Evolutionary conservation across 2,113 vertebrate species (phyloP), one percentile per base, ranked within the genome.

Genomic region (Heterochromis multidens): DNA sequence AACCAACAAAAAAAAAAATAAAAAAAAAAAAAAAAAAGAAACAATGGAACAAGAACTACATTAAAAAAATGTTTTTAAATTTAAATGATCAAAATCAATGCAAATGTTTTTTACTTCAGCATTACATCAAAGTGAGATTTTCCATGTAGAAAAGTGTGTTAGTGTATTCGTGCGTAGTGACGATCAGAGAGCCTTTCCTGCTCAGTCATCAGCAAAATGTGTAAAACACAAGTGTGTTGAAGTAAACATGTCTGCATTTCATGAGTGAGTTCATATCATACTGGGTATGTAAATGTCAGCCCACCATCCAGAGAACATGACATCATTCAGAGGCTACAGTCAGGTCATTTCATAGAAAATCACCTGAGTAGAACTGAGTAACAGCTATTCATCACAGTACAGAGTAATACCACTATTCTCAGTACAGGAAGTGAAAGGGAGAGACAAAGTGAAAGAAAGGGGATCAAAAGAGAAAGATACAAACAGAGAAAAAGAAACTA

Each of bases 281-380:
- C 25, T 3, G 23, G 21, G 29, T 33, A 40, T 59, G 77, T 65
- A 23, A 25, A 54, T 74, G 58, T 89, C 35, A 76, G 67, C 61
- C 57, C 62, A 46, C 70, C 40, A 52, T 17, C 16, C 35, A 79
- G 72, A 58, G 40, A 62, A 59, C 57, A 58, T 49, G 62, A 61
- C 67, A 58, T 57, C 21, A 46, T 62, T 86, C 81, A 78, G 56
- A 4, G 67, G 79, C 40, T 31, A 81, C 61, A 54, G 49, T 77
- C 31, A n/a, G 33, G 79, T 35, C 16, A 74, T 83, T 88, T 78
- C 80, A 67, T 74, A 33, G 16, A 13, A 46, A 54, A 46, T 35
- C 59, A 31, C 62, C 79, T 58, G 76, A 83, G 16, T 49, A 79
- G 21, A 88, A 79, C 67, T 74, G 67, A 85, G 59, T 63, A 88